phyloP scores from a whole-genome alignment of 2,797 vertebrate genomes.

The Tachyglossus aculeatus region DNA sequence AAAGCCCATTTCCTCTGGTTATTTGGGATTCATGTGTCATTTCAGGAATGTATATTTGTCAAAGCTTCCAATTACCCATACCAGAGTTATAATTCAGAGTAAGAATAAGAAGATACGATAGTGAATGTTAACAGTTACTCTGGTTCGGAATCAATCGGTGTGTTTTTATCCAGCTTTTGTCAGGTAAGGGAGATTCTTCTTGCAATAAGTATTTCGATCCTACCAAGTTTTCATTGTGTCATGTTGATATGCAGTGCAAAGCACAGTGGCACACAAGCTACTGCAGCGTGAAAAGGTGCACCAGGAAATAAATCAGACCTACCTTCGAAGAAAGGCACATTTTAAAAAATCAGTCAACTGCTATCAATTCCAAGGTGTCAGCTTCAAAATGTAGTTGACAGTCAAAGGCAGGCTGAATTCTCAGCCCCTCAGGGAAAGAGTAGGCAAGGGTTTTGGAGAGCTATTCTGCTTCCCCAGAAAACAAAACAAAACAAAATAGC shows the following conservation, averaged over 20 bases:
- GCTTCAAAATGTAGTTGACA: not conserved
- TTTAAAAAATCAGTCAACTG: not conserved
- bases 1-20: not conserved
- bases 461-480: not conserved
- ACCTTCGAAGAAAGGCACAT: not conserved
- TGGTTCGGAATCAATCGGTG: too few relatives aligned
- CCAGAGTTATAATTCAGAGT: not conserved
- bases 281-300: not conserved
- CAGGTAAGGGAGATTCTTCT: slow-evolving; percentile 11
- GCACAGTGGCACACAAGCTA: slow-evolving; percentile 8
- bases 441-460: not conserved
- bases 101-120: not conserved
- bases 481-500: not conserved
- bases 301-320: slow-evolving; percentile 4
- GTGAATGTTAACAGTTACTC: not conserved
- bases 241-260: not conserved
- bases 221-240: not conserved
- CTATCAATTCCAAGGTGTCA: not conserved
- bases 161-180: not conserved
- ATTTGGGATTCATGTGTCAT: accelerated
- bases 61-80: not conserved
- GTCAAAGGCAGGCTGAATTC: not conserved
- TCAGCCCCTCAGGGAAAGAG: not conserved
- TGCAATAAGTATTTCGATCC: not conserved
- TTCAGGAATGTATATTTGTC: not conserved